Evolutionary conservation across 2,888 invertebrate species (phyloP).

Genomic region (Drosophila incognita): DNA sequence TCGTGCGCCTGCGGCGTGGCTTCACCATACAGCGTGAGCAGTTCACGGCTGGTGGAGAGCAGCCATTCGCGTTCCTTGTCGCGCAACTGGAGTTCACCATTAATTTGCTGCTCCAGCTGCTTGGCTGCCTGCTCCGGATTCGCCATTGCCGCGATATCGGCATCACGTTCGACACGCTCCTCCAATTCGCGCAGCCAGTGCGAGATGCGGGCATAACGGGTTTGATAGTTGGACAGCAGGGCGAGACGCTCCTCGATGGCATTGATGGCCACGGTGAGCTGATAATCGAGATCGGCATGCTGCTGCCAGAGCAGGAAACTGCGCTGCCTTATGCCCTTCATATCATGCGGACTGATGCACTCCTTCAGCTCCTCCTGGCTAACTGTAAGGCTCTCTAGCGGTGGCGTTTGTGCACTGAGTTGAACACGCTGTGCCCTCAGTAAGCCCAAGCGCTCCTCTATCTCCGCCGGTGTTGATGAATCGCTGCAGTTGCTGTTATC

Average conservation of each 20-base stretch:
- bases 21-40: constrained; percentile 88
- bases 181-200: constrained; percentile 90
- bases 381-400: constrained; percentile 90
- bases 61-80: constrained; percentile 93
- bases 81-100: constrained; percentile 91
- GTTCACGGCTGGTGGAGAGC: constrained; percentile 88
- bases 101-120: constrained; percentile 90
- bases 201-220: constrained; percentile 88
- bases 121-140: constrained; percentile 91
- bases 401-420: constrained; percentile 85
- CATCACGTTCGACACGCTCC: constrained; percentile 87
- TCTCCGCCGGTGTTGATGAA: constrained; percentile 87
- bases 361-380: constrained; percentile 93
- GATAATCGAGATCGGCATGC: constrained; percentile 92
- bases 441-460: constrained; percentile 88
- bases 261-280: constrained; percentile 90
- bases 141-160: constrained; percentile 86
- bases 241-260: constrained; percentile 91
- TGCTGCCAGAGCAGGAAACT: constrained; percentile 92
- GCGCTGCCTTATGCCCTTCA: constrained; percentile 91
- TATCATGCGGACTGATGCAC: constrained; percentile 93
- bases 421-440: constrained; percentile 88
- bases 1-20: constrained; percentile 87
- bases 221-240: constrained; percentile 89
- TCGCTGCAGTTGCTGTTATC: constrained; percentile 85